A percentile compares a stretch with the other conserved stretches of the same genome.
Evolutionary conservation across 2,113 vertebrate species (phyloP).

Genomic region (Marcusenius ussheri): DNA sequence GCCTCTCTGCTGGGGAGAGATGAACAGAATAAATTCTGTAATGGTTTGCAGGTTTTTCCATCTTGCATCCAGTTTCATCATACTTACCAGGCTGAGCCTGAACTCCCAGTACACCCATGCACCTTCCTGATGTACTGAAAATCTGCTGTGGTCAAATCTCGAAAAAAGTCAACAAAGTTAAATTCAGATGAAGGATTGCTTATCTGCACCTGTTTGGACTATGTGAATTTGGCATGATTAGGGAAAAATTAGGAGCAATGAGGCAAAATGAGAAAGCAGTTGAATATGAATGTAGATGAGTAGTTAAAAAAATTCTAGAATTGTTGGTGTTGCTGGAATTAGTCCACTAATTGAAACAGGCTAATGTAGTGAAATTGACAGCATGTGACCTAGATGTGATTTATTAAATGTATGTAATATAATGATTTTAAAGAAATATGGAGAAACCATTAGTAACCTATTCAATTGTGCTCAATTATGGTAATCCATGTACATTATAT

Average conservation of each 20-base stretch:
- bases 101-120: background rate
- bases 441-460: background rate
- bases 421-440: background rate
- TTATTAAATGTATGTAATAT: background rate
- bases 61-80: conserved; percentile 15
- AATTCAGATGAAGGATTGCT: background rate
- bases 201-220: background rate
- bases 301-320: background rate
- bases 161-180: background rate
- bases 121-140: background rate
- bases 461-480: background rate
- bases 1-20: background rate
- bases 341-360: background rate
- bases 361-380: conserved; percentile 1
- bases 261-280: background rate
- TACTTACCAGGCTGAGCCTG: background rate
- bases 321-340: background rate
- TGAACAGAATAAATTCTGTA: conserved; percentile 1
- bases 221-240: background rate
- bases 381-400: background rate
- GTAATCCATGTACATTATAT: background rate
- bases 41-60: background rate
- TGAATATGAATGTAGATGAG: background rate
- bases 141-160: background rate
- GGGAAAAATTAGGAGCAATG: background rate